phyloP scores from a whole-genome alignment of 2,797 vertebrate genomes.

The Cossypha polioptera region DNA sequence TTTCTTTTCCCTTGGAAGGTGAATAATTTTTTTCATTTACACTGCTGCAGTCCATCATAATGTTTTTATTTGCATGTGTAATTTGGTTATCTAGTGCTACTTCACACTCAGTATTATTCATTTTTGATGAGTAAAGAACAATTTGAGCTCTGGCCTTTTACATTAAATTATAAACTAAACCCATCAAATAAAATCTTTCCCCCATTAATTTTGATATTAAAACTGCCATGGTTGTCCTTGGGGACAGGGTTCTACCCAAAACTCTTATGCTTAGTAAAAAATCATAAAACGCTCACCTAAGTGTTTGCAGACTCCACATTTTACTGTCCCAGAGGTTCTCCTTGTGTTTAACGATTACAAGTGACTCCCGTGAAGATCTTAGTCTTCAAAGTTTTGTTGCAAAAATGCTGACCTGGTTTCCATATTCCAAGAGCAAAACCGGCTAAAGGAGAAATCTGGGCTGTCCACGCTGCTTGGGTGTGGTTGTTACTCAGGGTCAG shows the following conservation, averaged over 20 bases:
- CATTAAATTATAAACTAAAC: background rate
- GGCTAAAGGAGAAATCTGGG: background rate
- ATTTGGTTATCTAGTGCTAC: slow-evolving; percentile 55
- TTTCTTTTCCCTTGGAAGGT: slow-evolving; percentile 65
- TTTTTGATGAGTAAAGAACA: slow-evolving; percentile 10
- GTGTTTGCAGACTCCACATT: background rate
- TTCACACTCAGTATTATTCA: background rate
- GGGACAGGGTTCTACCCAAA: background rate
- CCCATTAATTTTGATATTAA: background rate
- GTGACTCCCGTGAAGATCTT: background rate
- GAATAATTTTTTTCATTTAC: slow-evolving; percentile 66
- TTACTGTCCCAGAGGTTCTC: background rate
- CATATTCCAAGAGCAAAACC: background rate
- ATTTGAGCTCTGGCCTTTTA: background rate
- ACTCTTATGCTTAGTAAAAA: background rate
- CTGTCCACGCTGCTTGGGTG: rapidly evolving
- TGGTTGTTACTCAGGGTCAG: background rate
- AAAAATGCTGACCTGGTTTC: background rate
- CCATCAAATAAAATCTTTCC: background rate
- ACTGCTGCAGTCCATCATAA: slow-evolving; percentile 48
- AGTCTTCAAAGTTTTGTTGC: background rate
- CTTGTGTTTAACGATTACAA: background rate
- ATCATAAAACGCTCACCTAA: background rate
- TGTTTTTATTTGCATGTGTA: slow-evolving; percentile 63
- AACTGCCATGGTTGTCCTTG: background rate